phyloP scores from a whole-genome alignment of 2,113 vertebrate species.

The Lagopus leucura region DNA sequence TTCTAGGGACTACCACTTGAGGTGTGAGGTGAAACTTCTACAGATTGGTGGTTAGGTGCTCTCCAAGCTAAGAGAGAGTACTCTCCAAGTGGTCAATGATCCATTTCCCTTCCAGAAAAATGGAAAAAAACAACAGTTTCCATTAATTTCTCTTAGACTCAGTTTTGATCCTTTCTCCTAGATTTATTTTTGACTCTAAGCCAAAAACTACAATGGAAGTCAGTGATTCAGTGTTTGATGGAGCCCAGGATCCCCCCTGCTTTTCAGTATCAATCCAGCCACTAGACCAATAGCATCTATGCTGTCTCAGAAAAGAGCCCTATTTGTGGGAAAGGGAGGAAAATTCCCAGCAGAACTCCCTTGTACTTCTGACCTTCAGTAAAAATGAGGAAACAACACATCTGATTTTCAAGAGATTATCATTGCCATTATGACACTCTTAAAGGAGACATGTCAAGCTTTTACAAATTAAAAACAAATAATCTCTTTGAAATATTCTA shows the following conservation, averaged over 20 bases:
- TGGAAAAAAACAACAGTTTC: neutral
- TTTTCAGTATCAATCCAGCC: neutral
- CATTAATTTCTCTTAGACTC: neutral
- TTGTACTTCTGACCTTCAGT: slow-evolving; percentile 60
- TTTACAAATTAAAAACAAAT: neutral
- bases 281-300: slow-evolving; percentile 3
- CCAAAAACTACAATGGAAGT: slow-evolving; percentile 32
- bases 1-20: neutral
- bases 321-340: slow-evolving; percentile 63
- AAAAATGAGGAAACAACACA: slow-evolving; percentile 57
- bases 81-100: neutral
- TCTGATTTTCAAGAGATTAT: slow-evolving; percentile 58
- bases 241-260: slow-evolving; percentile 33
- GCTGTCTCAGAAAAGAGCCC: neutral
- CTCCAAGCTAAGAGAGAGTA: neutral
- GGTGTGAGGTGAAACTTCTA: neutral
- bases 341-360: slow-evolving; percentile 69
- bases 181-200: slow-evolving; percentile 34
- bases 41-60: neutral
- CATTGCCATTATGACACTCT: slow-evolving; percentile 19
- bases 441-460: slow-evolving; percentile 28
- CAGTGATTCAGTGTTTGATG: slow-evolving; percentile 25
- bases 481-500: neutral
- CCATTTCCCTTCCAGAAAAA: slow-evolving; percentile 2
- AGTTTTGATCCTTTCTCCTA: slow-evolving; percentile 40